phyloP scores from a whole-genome alignment of 2,797 vertebrate genomes.

The Glyptemys insculpta region DNA sequence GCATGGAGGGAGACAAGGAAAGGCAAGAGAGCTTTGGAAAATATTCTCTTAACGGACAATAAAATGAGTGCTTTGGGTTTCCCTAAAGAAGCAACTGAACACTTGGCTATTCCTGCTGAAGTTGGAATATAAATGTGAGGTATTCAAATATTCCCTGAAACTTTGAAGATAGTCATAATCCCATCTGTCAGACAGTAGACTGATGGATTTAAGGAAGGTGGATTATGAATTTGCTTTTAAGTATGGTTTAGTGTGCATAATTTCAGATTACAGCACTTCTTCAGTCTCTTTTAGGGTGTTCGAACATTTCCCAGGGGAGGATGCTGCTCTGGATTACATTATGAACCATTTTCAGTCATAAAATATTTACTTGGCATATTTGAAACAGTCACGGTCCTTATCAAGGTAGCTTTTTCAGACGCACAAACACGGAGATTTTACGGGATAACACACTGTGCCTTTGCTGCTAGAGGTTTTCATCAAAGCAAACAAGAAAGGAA shows the following conservation, averaged over 20 bases:
- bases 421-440: conserved; percentile 30
- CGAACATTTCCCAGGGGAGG: conserved; percentile 46
- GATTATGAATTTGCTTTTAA: conserved; percentile 72
- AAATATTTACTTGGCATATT: conserved; percentile 73
- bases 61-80: conserved; percentile 6
- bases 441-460: background rate
- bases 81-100: conserved; percentile 28
- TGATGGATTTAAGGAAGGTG: conserved; percentile 63
- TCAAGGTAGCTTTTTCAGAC: conserved; percentile 24
- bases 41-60: conserved; percentile 29
- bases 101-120: conserved; percentile 75
- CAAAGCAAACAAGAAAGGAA: background rate
- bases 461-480: background rate
- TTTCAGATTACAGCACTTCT: conserved; percentile 48
- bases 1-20: background rate
- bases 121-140: conserved; percentile 44
- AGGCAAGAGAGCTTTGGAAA: conserved; percentile 18
- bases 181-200: conserved; percentile 54
- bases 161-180: conserved; percentile 70
- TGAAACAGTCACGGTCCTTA: conserved; percentile 30
- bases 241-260: conserved; percentile 54
- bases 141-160: conserved; percentile 63
- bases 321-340: conserved; percentile 43
- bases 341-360: conserved; percentile 56
- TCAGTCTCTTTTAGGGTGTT: conserved; percentile 39